phyloP scores from a whole-genome alignment of 2,113 vertebrate genomes.

The Oncorhynchus clarkii region DNA sequence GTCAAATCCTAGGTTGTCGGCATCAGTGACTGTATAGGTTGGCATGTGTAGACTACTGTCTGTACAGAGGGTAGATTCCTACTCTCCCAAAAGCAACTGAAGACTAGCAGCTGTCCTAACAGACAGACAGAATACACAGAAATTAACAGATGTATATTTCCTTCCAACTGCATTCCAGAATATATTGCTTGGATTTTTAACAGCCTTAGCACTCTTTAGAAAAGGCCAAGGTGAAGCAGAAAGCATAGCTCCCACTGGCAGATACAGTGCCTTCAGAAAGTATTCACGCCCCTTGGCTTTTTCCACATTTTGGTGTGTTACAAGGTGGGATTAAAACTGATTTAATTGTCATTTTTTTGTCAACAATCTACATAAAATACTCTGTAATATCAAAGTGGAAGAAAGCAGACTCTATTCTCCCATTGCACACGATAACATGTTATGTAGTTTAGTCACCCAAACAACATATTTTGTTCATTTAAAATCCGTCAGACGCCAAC shows the following conservation, averaged over 20 bases:
- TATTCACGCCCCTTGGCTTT: no score
- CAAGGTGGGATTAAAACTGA: no score
- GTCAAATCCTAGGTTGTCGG: background rate
- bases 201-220: constrained; percentile 16
- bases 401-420: no score
- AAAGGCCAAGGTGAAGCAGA: constrained; percentile 32
- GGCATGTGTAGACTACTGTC: background rate
- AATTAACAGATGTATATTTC: constrained; percentile 16
- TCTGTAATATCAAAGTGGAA: no score
- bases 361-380: no score
- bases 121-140: constrained; percentile 7
- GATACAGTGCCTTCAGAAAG: constrained; percentile 8
- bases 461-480: no score
- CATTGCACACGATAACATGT: no score
- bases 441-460: no score
- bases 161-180: constrained; percentile 52
- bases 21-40: no score
- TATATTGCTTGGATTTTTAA: constrained; percentile 58
- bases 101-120: constrained; percentile 8
- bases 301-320: no score
- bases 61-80: background rate
- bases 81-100: constrained; percentile 1
- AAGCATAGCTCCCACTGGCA: constrained; percentile 4
- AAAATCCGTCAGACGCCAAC: no score
- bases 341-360: no score